These are phyloP conservation scores for Osmerus eperlanus DNA, from an alignment of 2,113 vertebrate genomes.

Conservation along the genomic window DNA sequence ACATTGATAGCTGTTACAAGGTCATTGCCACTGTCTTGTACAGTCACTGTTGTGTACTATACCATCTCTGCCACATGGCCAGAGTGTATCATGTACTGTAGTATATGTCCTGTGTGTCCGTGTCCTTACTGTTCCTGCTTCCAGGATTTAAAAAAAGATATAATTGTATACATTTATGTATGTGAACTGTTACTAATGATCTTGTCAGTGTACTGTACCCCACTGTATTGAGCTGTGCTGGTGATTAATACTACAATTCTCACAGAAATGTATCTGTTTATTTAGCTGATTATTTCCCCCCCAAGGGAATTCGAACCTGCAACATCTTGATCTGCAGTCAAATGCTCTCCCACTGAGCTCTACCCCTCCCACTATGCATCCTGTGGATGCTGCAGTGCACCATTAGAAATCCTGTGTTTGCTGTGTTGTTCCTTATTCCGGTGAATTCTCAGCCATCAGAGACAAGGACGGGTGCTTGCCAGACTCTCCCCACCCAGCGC, in stretches of 20 bases:
- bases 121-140: too few relatives aligned
- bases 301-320: too few relatives aligned
- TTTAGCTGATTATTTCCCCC: neutral
- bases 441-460: slow-evolving; percentile 38
- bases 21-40: too few relatives aligned
- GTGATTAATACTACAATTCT: neutral
- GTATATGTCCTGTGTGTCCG: too few relatives aligned
- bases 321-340: too few relatives aligned
- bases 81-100: too few relatives aligned
- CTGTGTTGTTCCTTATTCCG: slow-evolving; percentile 16
- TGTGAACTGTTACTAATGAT: too few relatives aligned
- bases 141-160: too few relatives aligned
- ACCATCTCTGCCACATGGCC: too few relatives aligned
- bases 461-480: slow-evolving; percentile 5
- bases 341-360: neutral
- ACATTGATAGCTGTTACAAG: too few relatives aligned
- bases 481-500: slow-evolving; percentile 41
- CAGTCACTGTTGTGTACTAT: too few relatives aligned
- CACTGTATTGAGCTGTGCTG: neutral
- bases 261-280: neutral
- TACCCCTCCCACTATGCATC: neutral
- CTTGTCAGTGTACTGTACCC: neutral
- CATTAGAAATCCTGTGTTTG: neutral
- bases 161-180: too few relatives aligned
- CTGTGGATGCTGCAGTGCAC: slow-evolving; percentile 1